These are phyloP conservation scores for Heliopora coerulea DNA, from an alignment of 92 coral and sea anemone species.

Conservation along the genomic window DNA sequence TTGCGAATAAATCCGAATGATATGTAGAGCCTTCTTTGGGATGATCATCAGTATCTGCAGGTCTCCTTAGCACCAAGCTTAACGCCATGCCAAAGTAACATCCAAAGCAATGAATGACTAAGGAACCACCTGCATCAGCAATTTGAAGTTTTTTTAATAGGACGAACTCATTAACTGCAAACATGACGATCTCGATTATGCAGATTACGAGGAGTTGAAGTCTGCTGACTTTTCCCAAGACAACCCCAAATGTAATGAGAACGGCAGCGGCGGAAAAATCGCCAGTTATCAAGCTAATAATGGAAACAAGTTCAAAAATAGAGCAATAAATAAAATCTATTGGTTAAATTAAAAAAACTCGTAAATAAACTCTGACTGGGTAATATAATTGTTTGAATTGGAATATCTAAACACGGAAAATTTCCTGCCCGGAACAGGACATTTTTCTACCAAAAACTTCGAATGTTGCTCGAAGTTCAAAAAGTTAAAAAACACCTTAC, in stretches of 20 bases:
- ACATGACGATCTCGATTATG: constrained; percentile 60
- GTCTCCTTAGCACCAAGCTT: constrained; percentile 49
- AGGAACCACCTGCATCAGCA: constrained; percentile 76
- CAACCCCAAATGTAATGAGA: constrained; percentile 67
- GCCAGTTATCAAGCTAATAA: constrained; percentile 52
- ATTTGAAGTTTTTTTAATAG: constrained; percentile 59
- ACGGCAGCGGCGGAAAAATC: constrained; percentile 71
- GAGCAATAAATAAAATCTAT: too few relatives aligned
- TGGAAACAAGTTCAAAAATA: too few relatives aligned
- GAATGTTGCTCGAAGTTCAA: too few relatives aligned
- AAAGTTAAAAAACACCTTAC: too few relatives aligned
- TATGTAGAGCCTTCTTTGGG: constrained; percentile 64
- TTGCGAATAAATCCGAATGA: constrained; percentile 67
- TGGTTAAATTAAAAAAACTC: too few relatives aligned
- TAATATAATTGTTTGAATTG: too few relatives aligned
- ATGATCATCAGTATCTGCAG: constrained; percentile 43
- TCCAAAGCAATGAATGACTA: constrained; percentile 69
- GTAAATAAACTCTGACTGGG: too few relatives aligned
- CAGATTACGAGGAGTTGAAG: constrained; percentile 65
- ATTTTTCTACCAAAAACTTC: too few relatives aligned
- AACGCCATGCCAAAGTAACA: constrained; percentile 71
- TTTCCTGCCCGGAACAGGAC: too few relatives aligned
- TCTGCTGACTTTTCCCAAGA: constrained; percentile 75
- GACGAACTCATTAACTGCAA: constrained; percentile 63
- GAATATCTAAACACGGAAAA: too few relatives aligned